Evolutionary conservation across 2,113 vertebrate species (phyloP).

Genomic region (Panthera uncia): DNA sequence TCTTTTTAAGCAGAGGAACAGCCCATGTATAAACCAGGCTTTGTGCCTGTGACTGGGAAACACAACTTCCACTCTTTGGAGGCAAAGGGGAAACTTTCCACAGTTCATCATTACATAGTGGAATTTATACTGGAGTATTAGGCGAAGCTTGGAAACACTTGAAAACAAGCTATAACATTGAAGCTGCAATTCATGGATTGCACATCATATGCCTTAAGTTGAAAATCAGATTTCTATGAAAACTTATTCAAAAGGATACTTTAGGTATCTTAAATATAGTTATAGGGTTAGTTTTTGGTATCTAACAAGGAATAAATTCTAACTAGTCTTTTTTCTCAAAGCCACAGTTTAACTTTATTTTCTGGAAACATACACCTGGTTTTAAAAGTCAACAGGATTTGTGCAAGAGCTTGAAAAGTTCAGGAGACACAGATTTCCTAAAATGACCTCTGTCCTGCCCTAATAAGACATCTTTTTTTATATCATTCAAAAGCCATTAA

Average conservation of each 20-base stretch:
- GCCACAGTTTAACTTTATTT: conserved; percentile 12
- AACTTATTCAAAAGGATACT: conserved; percentile 61
- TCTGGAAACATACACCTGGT: not conserved
- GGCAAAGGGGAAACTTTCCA: conserved; percentile 46
- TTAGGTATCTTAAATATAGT: conserved; percentile 35
- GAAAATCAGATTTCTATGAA: conserved; percentile 56
- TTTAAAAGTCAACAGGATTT: conserved; percentile 36
- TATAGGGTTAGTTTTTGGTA: conserved; percentile 3
- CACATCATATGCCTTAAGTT: conserved; percentile 18
- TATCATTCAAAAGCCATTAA: conserved; percentile 73
- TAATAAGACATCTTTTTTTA: conserved; percentile 29
- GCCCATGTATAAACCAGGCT: conserved; percentile 58
- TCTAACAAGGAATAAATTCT: conserved; percentile 4
- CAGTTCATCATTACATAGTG: conserved; percentile 15
- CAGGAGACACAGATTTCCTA: conserved; percentile 50
- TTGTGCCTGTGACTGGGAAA: conserved; percentile 39
- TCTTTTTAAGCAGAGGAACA: conserved; percentile 69
- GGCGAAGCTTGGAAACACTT: not conserved
- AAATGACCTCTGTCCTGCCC: conserved; percentile 56
- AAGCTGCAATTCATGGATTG: conserved; percentile 45
- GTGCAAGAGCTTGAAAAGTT: not conserved
- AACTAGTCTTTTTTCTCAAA: not conserved
- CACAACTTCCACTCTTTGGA: conserved; percentile 32
- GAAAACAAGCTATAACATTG: conserved; percentile 11
- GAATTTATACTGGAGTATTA: conserved; percentile 12